These are phyloP conservation scores for Ptilorrhoa leucosticta DNA, from an alignment of 2,113 vertebrate genomes.

Conservation along the genomic window DNA sequence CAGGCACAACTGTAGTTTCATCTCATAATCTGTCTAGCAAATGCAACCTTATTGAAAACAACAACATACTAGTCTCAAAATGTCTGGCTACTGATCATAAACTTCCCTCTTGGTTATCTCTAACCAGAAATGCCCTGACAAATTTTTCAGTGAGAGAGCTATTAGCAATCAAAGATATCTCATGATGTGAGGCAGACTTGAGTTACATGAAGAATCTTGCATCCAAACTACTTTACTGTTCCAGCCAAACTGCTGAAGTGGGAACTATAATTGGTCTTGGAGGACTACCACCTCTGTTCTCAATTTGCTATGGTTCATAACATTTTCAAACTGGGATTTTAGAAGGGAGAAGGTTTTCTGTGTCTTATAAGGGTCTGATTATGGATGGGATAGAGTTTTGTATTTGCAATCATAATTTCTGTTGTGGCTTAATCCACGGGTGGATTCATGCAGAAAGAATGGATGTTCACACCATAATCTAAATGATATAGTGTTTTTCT, in stretches of 20 bases:
- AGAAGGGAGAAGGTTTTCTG: not conserved
- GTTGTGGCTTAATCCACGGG: not conserved
- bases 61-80: constrained; percentile 2
- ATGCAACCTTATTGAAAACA: not conserved
- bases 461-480: not conserved
- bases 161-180: not conserved
- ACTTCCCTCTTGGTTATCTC: not conserved
- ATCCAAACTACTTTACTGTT: not conserved
- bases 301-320: not conserved
- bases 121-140: not conserved
- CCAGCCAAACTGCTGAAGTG: not conserved
- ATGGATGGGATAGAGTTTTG: not conserved
- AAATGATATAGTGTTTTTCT: not conserved
- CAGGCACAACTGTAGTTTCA: not conserved
- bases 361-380: not conserved
- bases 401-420: not conserved
- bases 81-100: not conserved
- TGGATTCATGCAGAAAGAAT: not conserved
- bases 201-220: not conserved
- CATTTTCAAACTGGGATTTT: not conserved
- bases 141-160: not conserved
- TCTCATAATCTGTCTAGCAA: not conserved
- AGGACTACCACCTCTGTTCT: not conserved
- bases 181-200: not conserved
- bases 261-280: not conserved